Evolutionary conservation across 1,140 invertebrate species (phyloP).

Genomic region (Brachionus paranguensis): DNA sequence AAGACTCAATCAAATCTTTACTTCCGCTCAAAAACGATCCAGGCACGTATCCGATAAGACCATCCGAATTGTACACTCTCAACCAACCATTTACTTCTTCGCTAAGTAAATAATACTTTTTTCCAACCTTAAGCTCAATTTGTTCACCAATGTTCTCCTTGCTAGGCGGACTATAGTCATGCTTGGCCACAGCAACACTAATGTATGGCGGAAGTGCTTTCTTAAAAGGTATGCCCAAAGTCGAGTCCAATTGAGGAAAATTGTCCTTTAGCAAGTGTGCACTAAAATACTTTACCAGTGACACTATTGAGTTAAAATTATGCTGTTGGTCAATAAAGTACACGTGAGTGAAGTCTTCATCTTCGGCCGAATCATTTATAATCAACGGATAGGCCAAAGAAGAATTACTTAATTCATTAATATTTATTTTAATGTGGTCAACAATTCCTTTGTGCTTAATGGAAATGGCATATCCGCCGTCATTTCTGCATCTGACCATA

Average conservation of each 20-base stretch:
- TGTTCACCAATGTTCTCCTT: slow-evolving; percentile 15
- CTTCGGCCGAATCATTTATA: not conserved
- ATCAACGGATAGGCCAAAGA: not conserved
- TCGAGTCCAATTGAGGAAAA: slow-evolving; percentile 34
- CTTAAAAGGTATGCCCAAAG: slow-evolving; percentile 16
- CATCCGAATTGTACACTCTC: slow-evolving; percentile 26
- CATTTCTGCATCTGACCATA: slow-evolving; percentile 30
- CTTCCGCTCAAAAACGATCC: slow-evolving; percentile 7
- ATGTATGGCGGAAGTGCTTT: not conserved
- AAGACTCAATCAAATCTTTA: not conserved
- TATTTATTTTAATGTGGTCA: slow-evolving; percentile 40
- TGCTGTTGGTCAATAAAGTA: slow-evolving; percentile 37
- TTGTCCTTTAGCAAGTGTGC: slow-evolving; percentile 14
- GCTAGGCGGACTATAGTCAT: not conserved
- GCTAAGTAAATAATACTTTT: slow-evolving; percentile 27
- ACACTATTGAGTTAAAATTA: slow-evolving; percentile 23
- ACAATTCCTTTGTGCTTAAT: slow-evolving; percentile 37
- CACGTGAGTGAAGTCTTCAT: not conserved
- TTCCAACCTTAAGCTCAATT: not conserved
- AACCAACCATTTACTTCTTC: slow-evolving; percentile 25
- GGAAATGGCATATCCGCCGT: slow-evolving; percentile 34
- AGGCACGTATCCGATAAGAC: slow-evolving; percentile 31
- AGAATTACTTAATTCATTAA: not conserved
- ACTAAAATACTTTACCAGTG: slow-evolving; percentile 25
- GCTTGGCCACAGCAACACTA: not conserved